Conservation (phyloP, 2,113 vertebrate species). For the Brachyistius frenatus region DNA sequence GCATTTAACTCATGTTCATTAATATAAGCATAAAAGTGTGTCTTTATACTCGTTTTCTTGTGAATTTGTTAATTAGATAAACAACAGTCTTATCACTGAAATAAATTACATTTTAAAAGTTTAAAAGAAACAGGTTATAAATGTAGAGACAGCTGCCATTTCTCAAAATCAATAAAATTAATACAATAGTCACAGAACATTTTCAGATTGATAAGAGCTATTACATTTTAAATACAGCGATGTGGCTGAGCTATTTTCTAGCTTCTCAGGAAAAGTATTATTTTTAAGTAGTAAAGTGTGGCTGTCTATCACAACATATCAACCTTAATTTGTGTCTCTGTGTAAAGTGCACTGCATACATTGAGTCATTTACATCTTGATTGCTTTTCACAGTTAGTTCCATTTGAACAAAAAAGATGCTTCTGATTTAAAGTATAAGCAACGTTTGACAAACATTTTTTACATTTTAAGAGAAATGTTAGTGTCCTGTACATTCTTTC, state of each 20-base stretch:
- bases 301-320: constrained; percentile 20
- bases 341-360: constrained; percentile 23
- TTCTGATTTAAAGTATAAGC: neutral
- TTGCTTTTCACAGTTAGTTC: constrained; percentile 29
- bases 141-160: neutral
- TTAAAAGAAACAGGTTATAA: neutral
- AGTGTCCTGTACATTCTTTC: neutral
- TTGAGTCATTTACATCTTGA: constrained; percentile 32
- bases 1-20: constrained; percentile 20
- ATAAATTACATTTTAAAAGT: constrained; percentile 21
- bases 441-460: neutral
- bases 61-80: constrained; percentile 7
- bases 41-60: neutral
- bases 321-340: constrained; percentile 34
- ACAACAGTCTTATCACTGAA: constrained; percentile 3
- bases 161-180: constrained; percentile 12
- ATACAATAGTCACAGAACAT: constrained; percentile 8
- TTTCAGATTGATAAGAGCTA: constrained; percentile 12
- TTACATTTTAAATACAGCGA: constrained; percentile 13
- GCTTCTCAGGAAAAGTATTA: constrained; percentile 4
- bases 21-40: constrained; percentile 1
- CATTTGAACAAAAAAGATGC: constrained; percentile 3
- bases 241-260: constrained; percentile 22
- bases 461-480: neutral
- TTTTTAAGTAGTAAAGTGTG: constrained; percentile 35